phyloP scores from a whole-genome alignment of 2,888 invertebrate genomes.

The Calameuta filiformis region DNA sequence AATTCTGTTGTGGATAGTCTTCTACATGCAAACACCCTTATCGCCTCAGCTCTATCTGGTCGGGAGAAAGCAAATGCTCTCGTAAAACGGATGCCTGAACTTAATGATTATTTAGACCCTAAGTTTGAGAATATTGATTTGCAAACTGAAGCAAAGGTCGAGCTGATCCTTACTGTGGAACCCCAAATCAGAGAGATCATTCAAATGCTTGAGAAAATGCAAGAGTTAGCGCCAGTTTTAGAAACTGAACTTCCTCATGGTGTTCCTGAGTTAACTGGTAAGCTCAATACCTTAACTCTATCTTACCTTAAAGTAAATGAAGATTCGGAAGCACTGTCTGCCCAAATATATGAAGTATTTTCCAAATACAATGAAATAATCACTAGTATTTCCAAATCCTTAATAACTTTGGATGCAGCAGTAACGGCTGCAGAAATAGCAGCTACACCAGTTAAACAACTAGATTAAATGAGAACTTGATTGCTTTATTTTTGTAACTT shows the following conservation, averaged over 20 bases:
- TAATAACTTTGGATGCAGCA: conserved; percentile 65
- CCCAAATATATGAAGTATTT: conserved; percentile 63
- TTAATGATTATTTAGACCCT: conserved; percentile 67
- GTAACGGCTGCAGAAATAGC: conserved; percentile 66
- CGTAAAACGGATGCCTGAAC: conserved; percentile 65
- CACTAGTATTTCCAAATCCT: conserved; percentile 65
- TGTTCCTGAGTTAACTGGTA: conserved; percentile 64
- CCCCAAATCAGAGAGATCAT: conserved; percentile 65
- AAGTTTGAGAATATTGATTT: conserved; percentile 64
- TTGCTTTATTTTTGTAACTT: too few species aligned
- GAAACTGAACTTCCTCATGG: conserved; percentile 65
- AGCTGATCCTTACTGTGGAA: conserved; percentile 66
- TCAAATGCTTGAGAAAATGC: conserved; percentile 59
- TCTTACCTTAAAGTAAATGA: conserved; percentile 63
- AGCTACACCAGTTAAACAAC: conserved; percentile 57
- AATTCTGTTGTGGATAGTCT: conserved; percentile 65
- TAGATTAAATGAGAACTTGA: conserved; percentile 36
- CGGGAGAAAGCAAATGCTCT: conserved; percentile 66
- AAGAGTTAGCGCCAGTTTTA: conserved; percentile 62
- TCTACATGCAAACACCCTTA: conserved; percentile 66
- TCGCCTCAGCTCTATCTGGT: conserved; percentile 68
- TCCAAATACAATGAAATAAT: conserved; percentile 68
- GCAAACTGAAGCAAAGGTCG: conserved; percentile 66
- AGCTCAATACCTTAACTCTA: conserved; percentile 63
- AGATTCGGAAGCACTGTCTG: conserved; percentile 59